These are phyloP conservation scores for Centroberyx gerrardi DNA, from an alignment of 2,797 vertebrate species.

Conservation along the genomic window DNA sequence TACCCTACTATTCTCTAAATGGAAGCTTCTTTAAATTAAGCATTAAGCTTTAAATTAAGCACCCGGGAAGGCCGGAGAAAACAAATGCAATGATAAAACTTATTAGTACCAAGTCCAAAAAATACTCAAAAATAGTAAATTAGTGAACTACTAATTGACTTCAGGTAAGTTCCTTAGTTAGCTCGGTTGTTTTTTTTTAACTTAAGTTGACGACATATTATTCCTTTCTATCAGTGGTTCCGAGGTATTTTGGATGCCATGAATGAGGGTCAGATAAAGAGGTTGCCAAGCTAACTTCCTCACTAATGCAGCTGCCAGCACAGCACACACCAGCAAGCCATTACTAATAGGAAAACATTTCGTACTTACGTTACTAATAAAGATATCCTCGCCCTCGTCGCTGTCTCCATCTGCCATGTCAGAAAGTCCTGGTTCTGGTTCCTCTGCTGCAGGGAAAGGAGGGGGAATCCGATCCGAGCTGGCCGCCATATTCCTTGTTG, in stretches of 20 bases:
- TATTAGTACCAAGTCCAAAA: rapidly evolving
- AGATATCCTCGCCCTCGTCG: constrained; percentile 86
- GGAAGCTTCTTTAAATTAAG: neutral
- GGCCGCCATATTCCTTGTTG: constrained; percentile 80
- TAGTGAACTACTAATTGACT: neutral
- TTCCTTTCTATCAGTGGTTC: neutral
- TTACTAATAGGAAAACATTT: neutral
- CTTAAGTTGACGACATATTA: neutral
- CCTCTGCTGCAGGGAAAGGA: constrained; percentile 79
- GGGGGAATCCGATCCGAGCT: constrained; percentile 82
- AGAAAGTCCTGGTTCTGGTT: constrained; percentile 59
- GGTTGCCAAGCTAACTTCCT: constrained; percentile 13
- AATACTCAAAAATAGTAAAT: no score
- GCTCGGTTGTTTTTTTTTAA: neutral
- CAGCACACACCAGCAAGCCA: no score
- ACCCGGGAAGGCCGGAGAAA: neutral
- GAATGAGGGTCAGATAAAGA: constrained; percentile 48
- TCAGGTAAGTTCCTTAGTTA: neutral
- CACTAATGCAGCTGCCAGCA: neutral
- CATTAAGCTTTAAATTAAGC: neutral
- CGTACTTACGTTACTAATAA: constrained; percentile 75
- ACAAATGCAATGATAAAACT: neutral
- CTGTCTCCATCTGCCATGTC: constrained; percentile 80
- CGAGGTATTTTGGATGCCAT: constrained; percentile 8
- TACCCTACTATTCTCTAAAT: no score